phyloP scores from a whole-genome alignment of 2,113 vertebrate genomes.

The Zapus hudsonius region DNA sequence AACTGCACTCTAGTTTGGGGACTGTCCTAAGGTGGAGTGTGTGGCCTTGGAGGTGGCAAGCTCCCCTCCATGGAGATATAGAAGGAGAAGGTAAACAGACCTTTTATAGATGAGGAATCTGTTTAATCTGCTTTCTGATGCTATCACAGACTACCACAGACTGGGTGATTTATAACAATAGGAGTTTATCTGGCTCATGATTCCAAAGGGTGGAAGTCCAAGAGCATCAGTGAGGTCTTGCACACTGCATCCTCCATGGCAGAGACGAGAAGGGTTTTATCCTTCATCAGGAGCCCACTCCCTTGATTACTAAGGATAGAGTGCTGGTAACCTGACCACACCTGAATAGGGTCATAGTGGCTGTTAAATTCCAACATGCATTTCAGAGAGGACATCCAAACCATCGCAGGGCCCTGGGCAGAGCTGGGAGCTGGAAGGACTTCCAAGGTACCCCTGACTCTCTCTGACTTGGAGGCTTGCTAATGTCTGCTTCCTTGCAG shows the following conservation, averaged over 20 bases:
- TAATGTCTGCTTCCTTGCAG: constrained; percentile 79
- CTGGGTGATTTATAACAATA: not conserved
- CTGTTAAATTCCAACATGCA: not conserved
- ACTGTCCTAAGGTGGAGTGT: too few relatives aligned
- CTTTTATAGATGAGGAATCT: not conserved
- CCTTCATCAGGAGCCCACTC: too few relatives aligned
- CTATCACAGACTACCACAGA: not conserved
- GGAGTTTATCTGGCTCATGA: not conserved
- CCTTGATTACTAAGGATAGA: too few relatives aligned
- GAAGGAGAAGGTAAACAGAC: not conserved
- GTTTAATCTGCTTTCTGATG: not conserved
- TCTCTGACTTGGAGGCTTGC: not conserved
- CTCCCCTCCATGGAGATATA: not conserved
- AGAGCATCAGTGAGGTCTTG: too few relatives aligned
- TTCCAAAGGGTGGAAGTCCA: too few relatives aligned
- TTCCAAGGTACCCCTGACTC: too few relatives aligned
- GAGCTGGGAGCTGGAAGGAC: not conserved
- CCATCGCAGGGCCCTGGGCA: not conserved
- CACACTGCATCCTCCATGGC: too few relatives aligned
- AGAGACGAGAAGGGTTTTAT: not conserved
- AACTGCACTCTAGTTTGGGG: not conserved
- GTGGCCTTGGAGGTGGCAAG: not conserved
- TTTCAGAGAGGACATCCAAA: not conserved
- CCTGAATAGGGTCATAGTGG: not conserved
- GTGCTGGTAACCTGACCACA: not conserved